Conservation (phyloP, 2,888 invertebrate species). For the Heliconius ismenius region DNA sequence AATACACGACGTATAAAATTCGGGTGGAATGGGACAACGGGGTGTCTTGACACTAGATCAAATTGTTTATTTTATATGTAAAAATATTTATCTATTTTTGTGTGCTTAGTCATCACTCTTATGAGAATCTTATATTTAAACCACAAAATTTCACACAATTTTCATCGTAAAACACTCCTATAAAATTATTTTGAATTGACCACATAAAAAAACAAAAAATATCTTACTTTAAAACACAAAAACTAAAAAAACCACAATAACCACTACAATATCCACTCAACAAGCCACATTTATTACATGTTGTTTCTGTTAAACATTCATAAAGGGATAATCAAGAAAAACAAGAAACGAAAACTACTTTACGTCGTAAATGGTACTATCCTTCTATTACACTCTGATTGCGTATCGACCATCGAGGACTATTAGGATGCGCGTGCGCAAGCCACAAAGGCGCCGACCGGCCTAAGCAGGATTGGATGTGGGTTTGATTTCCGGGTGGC, state of each 20-base stretch:
- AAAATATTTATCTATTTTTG: too few relatives aligned
- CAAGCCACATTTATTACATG: background rate
- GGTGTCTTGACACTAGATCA: too few relatives aligned
- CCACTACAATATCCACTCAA: background rate
- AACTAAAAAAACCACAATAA: background rate
- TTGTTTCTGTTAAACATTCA: slow-evolving; percentile 26
- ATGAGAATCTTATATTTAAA: too few relatives aligned
- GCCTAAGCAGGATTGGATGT: slow-evolving; percentile 58
- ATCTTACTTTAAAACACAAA: background rate
- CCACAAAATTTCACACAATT: too few relatives aligned
- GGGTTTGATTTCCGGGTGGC: slow-evolving; percentile 37
- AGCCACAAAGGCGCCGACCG: slow-evolving; percentile 68
- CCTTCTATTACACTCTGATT: slow-evolving; percentile 64
- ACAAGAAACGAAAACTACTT: slow-evolving; percentile 30
- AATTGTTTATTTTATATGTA: too few relatives aligned
- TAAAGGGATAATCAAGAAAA: slow-evolving; percentile 15
- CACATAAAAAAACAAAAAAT: background rate
- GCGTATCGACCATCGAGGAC: slow-evolving; percentile 57
- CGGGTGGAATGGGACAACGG: too few relatives aligned
- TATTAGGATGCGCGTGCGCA: slow-evolving; percentile 67
- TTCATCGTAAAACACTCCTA: too few relatives aligned
- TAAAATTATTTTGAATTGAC: too few relatives aligned
- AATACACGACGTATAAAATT: too few relatives aligned
- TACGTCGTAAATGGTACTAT: slow-evolving; percentile 37
- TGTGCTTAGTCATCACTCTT: too few relatives aligned